These are phyloP conservation scores for Rhinoderma darwinii DNA, from an alignment of 2,113 vertebrate species.

Conservation along the genomic window DNA sequence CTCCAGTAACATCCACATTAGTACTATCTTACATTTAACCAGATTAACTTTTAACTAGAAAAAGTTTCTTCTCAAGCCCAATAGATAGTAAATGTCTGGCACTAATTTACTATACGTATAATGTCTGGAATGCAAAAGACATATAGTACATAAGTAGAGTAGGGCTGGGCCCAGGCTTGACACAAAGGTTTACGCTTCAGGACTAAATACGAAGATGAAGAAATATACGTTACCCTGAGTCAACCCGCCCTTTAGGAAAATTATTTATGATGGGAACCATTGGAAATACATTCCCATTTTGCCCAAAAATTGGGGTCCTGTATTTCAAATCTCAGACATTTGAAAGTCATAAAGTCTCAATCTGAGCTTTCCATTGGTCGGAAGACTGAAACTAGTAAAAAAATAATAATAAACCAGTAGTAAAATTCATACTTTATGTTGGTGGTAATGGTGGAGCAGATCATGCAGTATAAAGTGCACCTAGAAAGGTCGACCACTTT, in stretches of 20 bases:
- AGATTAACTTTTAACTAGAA: background rate
- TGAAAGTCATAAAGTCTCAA: too few species aligned
- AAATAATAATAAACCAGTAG: too few species aligned
- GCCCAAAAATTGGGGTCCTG: background rate
- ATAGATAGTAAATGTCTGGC: conserved; percentile 8
- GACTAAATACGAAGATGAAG: background rate
- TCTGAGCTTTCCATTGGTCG: background rate
- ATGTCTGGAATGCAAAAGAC: conserved; percentile 16
- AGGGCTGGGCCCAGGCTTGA: background rate
- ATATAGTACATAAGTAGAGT: background rate
- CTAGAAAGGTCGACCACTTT: too few species aligned
- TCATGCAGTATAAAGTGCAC: too few species aligned
- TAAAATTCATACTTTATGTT: too few species aligned
- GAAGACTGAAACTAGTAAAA: too few species aligned
- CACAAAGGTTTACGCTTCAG: background rate
- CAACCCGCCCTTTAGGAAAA: background rate
- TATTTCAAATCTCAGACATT: too few species aligned
- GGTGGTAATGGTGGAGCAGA: too few species aligned
- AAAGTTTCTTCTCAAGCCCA: background rate
- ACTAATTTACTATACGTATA: background rate
- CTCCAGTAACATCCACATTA: conserved; percentile 22
- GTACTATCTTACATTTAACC: conserved; percentile 10
- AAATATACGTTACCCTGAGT: background rate
- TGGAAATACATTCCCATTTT: background rate
- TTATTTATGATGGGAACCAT: background rate